Evolutionary conservation across 2,113 vertebrate genomes (phyloP).

Genomic region (Callospermophilus lateralis): DNA sequence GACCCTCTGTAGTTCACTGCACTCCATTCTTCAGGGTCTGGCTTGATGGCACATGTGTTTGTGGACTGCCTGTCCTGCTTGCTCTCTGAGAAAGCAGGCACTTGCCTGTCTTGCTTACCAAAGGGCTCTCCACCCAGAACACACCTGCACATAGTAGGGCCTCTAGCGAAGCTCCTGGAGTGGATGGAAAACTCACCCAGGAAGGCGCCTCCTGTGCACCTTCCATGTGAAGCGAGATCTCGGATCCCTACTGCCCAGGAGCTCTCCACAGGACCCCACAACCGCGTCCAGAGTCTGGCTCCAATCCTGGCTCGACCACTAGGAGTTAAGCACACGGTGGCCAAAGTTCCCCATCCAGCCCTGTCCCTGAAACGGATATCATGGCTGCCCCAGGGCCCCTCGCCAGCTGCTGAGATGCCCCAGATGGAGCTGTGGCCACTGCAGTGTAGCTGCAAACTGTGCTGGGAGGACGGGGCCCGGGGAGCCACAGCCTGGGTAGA

Average conservation of each 20-base stretch:
- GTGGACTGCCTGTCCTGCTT: background rate
- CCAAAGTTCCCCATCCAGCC: background rate
- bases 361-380: background rate
- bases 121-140: background rate
- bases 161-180: background rate
- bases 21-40: rapidly evolving
- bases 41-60: background rate
- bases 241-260: too few species aligned
- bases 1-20: rapidly evolving
- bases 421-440: rapidly evolving
- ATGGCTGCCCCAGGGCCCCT: rapidly evolving
- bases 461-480: background rate
- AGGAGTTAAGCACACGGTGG: rapidly evolving
- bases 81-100: background rate
- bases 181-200: rapidly evolving
- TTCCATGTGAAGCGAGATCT: too few species aligned
- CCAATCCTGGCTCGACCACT: background rate
- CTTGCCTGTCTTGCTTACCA: background rate
- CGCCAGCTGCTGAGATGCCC: rapidly evolving
- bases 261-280: rapidly evolving
- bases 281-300: background rate
- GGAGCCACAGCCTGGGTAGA: background rate
- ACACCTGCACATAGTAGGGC: rapidly evolving
- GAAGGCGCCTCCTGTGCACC: rapidly evolving
- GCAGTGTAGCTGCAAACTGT: too few species aligned